Evolutionary conservation across 2,888 invertebrate genomes (phyloP), one percentile per base, ranked within the genome.

Genomic region (Serripes groenlandicus): DNA sequence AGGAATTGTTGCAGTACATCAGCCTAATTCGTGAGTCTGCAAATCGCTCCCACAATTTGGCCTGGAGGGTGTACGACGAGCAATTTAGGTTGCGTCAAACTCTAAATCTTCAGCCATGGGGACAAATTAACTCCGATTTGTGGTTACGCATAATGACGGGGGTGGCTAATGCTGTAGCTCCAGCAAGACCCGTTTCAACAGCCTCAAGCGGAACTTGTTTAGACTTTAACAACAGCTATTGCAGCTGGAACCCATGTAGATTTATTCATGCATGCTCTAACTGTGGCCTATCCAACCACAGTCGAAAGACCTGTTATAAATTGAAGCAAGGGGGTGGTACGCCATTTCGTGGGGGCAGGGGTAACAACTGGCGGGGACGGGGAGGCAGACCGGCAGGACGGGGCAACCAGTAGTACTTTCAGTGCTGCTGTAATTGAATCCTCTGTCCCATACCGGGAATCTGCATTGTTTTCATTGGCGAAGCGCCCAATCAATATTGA

Each of bases 1-100:
- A 71, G 30, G 73, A 80, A 7, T 3, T 80, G 49, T 26, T 83
- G 23, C 79, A 83, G 21, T 83, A 83, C n/a, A 74, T 79, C 64
- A 76, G 64, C 37, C 26, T 72, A 3, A 83, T 73, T 18, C 58
- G 75, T 11, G 75, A 80, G 32, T 73, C 64, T 28, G 83, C 76
- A 26, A 34, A 52, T 21, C 70, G 64, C 26, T 62, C 9, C 42
- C 58, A 15, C 35, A 7, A 37, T 23, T 32, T 58, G 15, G 34
- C 32, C 7, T 75, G 75, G 68, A 23, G 66, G 15, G 23, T 18
- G 62, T 68, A 75, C 56, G 75, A 75, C 28, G 54, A 75, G 28
- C 75, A 75, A 37, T 75, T 75, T 68, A n/a, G 75, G 26, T 34
- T 68, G 54, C 7, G 70, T 26, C 70, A 70, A 35, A 54, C 70